Conservation (phyloP, 2,113 vertebrate genomes). For the Dipodomys ordii region DNA sequence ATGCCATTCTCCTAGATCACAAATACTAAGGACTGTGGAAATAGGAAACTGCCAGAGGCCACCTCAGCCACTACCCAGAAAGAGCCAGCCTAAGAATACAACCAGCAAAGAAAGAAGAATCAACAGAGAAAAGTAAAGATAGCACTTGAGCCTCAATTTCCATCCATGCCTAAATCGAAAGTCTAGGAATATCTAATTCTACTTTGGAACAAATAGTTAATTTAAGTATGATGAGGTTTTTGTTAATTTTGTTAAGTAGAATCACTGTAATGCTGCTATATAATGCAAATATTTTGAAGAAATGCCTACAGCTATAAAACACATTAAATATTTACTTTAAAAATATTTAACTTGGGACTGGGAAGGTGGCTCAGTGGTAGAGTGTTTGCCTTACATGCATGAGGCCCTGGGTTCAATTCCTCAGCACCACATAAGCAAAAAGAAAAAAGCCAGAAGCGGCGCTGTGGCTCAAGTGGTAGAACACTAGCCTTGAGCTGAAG, state of each 20-base stretch:
- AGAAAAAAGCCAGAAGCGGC: no score
- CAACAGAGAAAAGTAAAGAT: background rate
- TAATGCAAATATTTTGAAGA: background rate
- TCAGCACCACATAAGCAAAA: no score
- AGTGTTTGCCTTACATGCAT: no score
- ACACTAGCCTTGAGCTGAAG: no score
- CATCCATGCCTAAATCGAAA: background rate
- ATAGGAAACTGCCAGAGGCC: background rate
- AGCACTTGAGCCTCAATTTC: background rate
- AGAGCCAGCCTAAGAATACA: background rate
- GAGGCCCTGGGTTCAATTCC: no score
- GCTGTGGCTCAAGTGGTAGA: no score
- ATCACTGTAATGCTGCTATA: background rate
- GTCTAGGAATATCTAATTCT: background rate
- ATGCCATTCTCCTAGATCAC: background rate
- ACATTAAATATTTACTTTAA: background rate
- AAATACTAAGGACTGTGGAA: slow-evolving; percentile 5
- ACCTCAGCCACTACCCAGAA: background rate
- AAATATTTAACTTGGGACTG: background rate
- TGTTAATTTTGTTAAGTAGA: background rate
- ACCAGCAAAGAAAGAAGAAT: background rate
- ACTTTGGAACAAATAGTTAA: background rate
- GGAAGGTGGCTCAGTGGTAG: no score
- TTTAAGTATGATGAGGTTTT: background rate
- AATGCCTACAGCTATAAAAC: background rate